Percentiles rank a stretch among this genome's conserved stretches.
Conservation (phyloP, 2,797 vertebrate genomes). For the Merluccius polli region DNA sequence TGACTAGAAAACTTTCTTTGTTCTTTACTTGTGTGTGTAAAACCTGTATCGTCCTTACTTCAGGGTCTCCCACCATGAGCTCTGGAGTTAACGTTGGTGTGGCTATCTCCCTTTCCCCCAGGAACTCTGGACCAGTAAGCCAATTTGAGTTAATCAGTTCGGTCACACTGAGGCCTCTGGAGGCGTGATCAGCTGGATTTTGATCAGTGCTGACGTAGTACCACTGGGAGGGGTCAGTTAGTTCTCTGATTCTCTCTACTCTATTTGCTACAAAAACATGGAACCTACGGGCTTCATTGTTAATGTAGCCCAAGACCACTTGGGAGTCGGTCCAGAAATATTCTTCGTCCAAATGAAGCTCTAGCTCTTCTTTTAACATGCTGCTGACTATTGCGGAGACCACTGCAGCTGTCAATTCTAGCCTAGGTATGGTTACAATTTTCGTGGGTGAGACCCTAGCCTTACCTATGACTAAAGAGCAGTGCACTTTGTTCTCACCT, state of each 20-base stretch:
- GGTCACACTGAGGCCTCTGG: background rate
- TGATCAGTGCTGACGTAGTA: conserved; percentile 12
- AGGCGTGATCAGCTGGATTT: too few relatives aligned
- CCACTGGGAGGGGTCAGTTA: conserved; percentile 7
- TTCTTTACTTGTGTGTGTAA: conserved; percentile 1
- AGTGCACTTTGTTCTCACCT: background rate
- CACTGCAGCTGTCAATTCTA: background rate
- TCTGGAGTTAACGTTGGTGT: background rate
- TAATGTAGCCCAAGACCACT: conserved; percentile 9
- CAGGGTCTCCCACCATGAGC: conserved; percentile 21
- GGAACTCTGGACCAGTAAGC: conserved; percentile 24
- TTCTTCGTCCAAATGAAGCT: conserved; percentile 1
- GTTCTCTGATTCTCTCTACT: conserved; percentile 14
- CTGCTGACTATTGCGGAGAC: background rate
- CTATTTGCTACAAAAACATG: conserved; percentile 10
- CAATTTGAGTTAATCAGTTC: conserved; percentile 3
- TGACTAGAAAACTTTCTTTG: background rate
- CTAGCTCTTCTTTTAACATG: conserved; percentile 6
- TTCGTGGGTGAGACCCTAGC: background rate
- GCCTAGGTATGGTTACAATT: background rate
- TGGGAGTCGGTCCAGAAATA: conserved; percentile 19
- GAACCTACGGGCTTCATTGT: background rate
- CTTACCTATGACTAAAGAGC: background rate
- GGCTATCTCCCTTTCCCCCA: conserved; percentile 15
- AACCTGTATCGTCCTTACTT: conserved; percentile 15